phyloP scores from a whole-genome alignment of 1,140 invertebrate species.

The Araneus ventricosus region DNA sequence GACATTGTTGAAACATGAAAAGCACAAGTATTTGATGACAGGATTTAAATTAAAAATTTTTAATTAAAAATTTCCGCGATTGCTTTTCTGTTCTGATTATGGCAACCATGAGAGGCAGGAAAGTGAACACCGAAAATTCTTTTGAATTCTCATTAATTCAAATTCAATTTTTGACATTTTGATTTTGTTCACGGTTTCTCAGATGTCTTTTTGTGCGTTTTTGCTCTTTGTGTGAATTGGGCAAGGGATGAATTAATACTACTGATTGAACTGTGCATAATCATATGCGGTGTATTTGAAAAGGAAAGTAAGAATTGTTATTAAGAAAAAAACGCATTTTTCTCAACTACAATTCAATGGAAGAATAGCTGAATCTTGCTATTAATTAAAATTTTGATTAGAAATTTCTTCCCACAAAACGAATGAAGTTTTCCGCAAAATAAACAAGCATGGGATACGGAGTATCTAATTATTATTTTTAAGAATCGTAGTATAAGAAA shows the following conservation, averaged over 20 bases:
- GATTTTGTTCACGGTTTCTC: slow-evolving; percentile 25
- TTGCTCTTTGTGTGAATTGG: background rate
- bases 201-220: slow-evolving; percentile 8
- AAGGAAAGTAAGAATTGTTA: background rate
- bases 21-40: slow-evolving; percentile 62
- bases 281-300: background rate
- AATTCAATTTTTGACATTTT: slow-evolving; percentile 55
- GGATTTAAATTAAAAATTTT: slow-evolving; percentile 60
- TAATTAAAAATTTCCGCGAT: slow-evolving; percentile 56
- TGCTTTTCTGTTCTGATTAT: slow-evolving; percentile 39
- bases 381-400: slow-evolving; percentile 27
- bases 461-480: too few species aligned
- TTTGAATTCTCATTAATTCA: slow-evolving; percentile 47
- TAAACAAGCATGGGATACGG: too few species aligned
- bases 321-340: background rate
- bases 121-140: slow-evolving; percentile 16
- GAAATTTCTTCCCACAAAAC: background rate
- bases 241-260: slow-evolving; percentile 6
- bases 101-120: background rate
- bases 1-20: slow-evolving; percentile 60
- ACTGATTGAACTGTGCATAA: background rate
- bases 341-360: background rate
- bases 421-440: background rate
- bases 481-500: too few species aligned
- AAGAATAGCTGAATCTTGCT: background rate